Conservation (phyloP, 2,113 vertebrate species). For the Colistium nudipinnis region DNA sequence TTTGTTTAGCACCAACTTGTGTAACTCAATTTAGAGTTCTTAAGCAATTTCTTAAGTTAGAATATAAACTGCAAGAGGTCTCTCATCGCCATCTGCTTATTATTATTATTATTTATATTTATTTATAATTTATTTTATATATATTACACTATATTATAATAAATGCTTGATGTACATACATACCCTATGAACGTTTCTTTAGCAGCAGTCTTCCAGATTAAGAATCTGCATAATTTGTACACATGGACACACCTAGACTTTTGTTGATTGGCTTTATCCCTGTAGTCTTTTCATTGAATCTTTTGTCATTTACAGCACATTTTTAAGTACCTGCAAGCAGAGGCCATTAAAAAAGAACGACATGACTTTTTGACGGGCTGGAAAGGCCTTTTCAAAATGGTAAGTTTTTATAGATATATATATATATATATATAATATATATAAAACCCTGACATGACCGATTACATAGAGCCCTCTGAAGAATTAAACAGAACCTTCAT, state of each 20-base stretch:
- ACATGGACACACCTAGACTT: not conserved
- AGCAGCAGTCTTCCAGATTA: too few relatives aligned
- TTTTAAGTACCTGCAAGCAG: slow-evolving; percentile 92
- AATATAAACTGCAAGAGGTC: too few relatives aligned
- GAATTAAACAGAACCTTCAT: not conserved
- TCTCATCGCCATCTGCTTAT: too few relatives aligned
- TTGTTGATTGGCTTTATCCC: not conserved
- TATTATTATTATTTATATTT: too few relatives aligned
- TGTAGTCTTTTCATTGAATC: not conserved
- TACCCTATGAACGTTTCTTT: too few relatives aligned
- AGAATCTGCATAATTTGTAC: not conserved
- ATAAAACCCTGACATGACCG: not conserved
- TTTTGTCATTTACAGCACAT: slow-evolving; percentile 83
- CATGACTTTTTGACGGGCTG: slow-evolving; percentile 88
- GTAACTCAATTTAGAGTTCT: too few relatives aligned
- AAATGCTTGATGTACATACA: too few relatives aligned
- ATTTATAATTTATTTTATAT: too few relatives aligned
- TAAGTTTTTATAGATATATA: slow-evolving; percentile 53
- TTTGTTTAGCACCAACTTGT: too few relatives aligned
- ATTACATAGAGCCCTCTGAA: not conserved
- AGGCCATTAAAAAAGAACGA: slow-evolving; percentile 90
- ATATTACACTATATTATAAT: too few relatives aligned
- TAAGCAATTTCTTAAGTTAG: too few relatives aligned
- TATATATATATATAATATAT: too few relatives aligned
- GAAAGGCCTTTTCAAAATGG: slow-evolving; percentile 95